Conservation (phyloP, 2,888 invertebrate genomes). For the Autographa pulchrina region DNA sequence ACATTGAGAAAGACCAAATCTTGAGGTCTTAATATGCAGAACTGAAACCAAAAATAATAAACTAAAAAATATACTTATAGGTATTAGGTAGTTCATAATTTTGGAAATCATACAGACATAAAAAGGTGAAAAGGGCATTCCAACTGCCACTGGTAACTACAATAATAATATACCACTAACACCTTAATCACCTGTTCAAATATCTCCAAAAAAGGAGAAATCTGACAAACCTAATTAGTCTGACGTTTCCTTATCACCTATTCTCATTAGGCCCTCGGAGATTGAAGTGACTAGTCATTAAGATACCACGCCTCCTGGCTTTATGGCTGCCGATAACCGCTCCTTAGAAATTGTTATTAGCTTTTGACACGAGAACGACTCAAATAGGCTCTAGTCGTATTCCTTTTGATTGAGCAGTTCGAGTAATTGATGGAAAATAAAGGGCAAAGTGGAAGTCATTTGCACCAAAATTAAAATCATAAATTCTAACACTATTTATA, state of each 20-base stretch:
- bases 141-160: neutral
- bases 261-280: constrained; percentile 35
- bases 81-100: too few species aligned
- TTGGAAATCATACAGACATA: too few species aligned
- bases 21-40: too few species aligned
- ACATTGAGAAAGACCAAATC: too few species aligned
- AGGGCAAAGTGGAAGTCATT: neutral
- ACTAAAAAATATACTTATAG: too few species aligned
- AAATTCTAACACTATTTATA: neutral
- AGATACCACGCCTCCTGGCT: constrained; percentile 46
- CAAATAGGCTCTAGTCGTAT: constrained; percentile 7
- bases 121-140: too few species aligned
- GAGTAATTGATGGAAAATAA: neutral
- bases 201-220: constrained; percentile 6
- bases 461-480: neutral
- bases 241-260: constrained; percentile 21
- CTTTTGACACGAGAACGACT: constrained; percentile 33
- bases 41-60: too few species aligned
- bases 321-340: constrained; percentile 35
- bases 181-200: neutral
- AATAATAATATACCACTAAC: neutral
- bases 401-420: neutral
- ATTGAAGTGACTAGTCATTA: constrained; percentile 47
- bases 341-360: constrained; percentile 44
- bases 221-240: constrained; percentile 36